phyloP scores from a whole-genome alignment of 2,797 vertebrate species.

The Hapalemur alaotrensis region DNA sequence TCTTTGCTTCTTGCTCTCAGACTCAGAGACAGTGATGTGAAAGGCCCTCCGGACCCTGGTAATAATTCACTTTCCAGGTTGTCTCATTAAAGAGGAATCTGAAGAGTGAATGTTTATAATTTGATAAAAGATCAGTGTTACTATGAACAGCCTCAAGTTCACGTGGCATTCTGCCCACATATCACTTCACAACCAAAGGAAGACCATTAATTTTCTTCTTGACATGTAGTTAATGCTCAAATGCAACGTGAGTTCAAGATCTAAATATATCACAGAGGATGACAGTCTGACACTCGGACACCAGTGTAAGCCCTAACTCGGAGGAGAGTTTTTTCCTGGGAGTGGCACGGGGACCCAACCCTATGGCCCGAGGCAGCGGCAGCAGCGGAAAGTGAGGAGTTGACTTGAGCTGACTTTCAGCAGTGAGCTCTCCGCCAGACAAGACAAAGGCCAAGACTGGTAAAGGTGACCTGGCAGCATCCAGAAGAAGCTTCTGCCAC shows the following conservation, averaged over 20 bases:
- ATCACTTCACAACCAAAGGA: constrained; percentile 39
- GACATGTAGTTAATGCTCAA: constrained; percentile 65
- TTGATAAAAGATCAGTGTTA: constrained; percentile 11
- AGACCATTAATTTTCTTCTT: constrained; percentile 66
- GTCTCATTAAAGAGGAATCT: neutral
- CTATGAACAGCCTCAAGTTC: neutral
- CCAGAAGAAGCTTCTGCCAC: neutral
- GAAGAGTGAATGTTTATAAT: neutral
- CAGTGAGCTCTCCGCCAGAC: neutral
- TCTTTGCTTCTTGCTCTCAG: neutral
- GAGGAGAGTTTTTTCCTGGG: constrained; percentile 68
- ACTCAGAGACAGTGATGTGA: constrained; percentile 11
- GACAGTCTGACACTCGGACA: constrained; percentile 61
- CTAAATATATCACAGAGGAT: constrained; percentile 82
- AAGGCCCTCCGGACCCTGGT: neutral
- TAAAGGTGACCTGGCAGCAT: neutral
- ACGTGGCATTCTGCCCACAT: neutral
- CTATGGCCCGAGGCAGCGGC: neutral
- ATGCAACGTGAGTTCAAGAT: constrained; percentile 76
- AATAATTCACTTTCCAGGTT: neutral
- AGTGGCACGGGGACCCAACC: constrained; percentile 7
- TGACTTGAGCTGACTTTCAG: neutral
- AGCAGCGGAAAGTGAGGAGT: neutral
- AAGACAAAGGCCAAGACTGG: neutral
- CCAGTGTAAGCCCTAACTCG: constrained; percentile 28